Conservation (phyloP, 2,797 vertebrate species). For the Molossus alvarezi region DNA sequence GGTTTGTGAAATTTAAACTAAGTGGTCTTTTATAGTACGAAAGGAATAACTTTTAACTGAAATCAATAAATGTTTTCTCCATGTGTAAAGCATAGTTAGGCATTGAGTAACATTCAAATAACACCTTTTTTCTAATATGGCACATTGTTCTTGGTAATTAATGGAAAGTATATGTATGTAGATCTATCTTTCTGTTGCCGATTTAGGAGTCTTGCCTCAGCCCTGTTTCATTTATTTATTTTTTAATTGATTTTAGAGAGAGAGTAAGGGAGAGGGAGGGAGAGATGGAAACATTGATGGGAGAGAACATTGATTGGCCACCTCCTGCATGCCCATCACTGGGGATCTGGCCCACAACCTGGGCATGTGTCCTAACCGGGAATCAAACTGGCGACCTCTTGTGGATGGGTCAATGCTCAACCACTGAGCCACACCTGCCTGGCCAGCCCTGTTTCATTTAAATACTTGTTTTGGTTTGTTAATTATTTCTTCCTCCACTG, state of each 20-base stretch:
- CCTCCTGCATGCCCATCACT: too few species aligned
- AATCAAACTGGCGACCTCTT: too few species aligned
- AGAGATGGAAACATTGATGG: too few species aligned
- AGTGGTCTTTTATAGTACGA: conserved; percentile 46
- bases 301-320: too few species aligned
- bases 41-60: conserved; percentile 34
- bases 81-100: conserved; percentile 33
- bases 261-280: too few species aligned
- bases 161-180: not conserved
- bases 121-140: not conserved
- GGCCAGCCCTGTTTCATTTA: not conserved
- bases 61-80: conserved; percentile 38
- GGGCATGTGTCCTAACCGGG: too few species aligned
- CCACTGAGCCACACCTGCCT: too few species aligned
- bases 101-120: conserved; percentile 34
- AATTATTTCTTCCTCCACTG: conserved; percentile 12
- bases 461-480: conserved; percentile 39
- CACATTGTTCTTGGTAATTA: conserved; percentile 29
- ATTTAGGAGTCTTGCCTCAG: not conserved
- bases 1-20: not conserved
- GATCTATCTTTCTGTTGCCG: conserved; percentile 1
- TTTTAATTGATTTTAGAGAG: too few species aligned
- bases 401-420: too few species aligned
- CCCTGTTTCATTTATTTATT: too few species aligned
- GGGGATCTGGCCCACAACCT: too few species aligned